Base-by-base conservation (phyloP, 2,888 invertebrate species). In the Agrochola macilenta region DNA sequence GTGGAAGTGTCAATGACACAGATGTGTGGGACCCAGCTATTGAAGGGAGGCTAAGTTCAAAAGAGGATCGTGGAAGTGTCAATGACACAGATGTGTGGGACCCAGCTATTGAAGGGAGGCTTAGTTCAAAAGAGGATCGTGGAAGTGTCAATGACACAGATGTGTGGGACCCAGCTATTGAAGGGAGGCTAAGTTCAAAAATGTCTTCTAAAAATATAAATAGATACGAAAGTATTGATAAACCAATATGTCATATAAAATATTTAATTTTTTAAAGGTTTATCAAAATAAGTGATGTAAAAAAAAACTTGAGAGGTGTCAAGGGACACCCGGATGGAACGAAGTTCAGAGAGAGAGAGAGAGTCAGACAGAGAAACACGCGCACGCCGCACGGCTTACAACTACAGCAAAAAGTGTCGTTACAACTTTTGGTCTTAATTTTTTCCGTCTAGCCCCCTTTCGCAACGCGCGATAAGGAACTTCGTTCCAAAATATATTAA, bases 1-100 rank as follows among this genome's bases (percentile, higher is more conserved):
- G 80, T 74, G 68, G 69, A 76, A 72, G 81, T 81, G 58, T 74
- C 76, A 35, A 72, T 65, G 77, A 78, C 72, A 78, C 66, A 52
- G 63, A 65, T 71, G 75, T 76, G 79, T 39, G 30, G 30, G 4
- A n/a, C 39, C 46, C 69, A 46, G 20, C 14, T 30, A 20, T 14
- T 12, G 30, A 30, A 49, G 5, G 43, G 0, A 43, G 9, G 14
- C 12, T 17, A 26, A 26, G 0, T 23, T 57, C 5, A 23, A 69
- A 79, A 82, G 57, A 74, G 70, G 73, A 65, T 26, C 58, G 80
- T 74, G 68, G 69, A 76, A 72, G 81, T 81, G 58, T 74, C 76
- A 35, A 72, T 65, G 77, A 78, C 72, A 78, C 66, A 52, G 63
- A 65, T 71, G 75, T 76, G 79, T 39, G 30, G 30, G 4, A n/a